Evolutionary conservation across 2,888 invertebrate genomes (phyloP).

Genomic region (Miltochrista miniata): DNA sequence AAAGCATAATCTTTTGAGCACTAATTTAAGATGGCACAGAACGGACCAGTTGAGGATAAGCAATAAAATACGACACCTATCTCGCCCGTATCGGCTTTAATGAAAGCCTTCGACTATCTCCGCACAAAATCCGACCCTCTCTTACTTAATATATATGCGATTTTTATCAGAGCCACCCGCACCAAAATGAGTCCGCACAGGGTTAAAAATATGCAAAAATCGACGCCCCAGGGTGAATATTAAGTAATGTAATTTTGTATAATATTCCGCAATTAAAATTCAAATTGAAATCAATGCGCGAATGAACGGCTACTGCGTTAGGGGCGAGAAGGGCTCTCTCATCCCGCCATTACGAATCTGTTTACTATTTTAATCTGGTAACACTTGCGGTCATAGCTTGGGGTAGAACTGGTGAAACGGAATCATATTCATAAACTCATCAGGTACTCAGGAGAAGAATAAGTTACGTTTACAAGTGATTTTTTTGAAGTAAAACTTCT

Average conservation of each 20-base stretch:
- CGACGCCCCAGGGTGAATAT: conserved; percentile 78
- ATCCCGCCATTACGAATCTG: conserved; percentile 7
- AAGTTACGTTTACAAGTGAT: background rate
- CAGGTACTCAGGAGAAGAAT: conserved; percentile 7
- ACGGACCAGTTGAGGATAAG: conserved; percentile 47
- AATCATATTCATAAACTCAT: conserved; percentile 25
- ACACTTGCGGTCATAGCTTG: conserved; percentile 21
- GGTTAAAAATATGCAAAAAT: conserved; percentile 82
- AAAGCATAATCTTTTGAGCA: conserved; percentile 46
- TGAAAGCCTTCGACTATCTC: conserved; percentile 68
- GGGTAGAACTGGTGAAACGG: conserved; percentile 14
- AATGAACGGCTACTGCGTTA: conserved; percentile 55
- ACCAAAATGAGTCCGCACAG: conserved; percentile 52
- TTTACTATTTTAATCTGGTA: conserved; percentile 38
- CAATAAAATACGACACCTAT: conserved; percentile 70
- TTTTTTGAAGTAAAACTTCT: background rate
- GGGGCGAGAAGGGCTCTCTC: conserved; percentile 1
- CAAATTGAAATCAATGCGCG: conserved; percentile 84
- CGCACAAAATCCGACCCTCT: conserved; percentile 53
- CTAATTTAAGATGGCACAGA: conserved; percentile 48
- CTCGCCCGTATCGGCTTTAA: conserved; percentile 68
- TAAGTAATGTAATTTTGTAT: conserved; percentile 81
- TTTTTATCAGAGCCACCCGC: conserved; percentile 68
- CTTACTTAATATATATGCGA: conserved; percentile 71
- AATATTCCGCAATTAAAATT: conserved; percentile 84